Evolutionary conservation across 2,888 invertebrate genomes (phyloP).

Genomic region (Plagiodera versicolora): DNA sequence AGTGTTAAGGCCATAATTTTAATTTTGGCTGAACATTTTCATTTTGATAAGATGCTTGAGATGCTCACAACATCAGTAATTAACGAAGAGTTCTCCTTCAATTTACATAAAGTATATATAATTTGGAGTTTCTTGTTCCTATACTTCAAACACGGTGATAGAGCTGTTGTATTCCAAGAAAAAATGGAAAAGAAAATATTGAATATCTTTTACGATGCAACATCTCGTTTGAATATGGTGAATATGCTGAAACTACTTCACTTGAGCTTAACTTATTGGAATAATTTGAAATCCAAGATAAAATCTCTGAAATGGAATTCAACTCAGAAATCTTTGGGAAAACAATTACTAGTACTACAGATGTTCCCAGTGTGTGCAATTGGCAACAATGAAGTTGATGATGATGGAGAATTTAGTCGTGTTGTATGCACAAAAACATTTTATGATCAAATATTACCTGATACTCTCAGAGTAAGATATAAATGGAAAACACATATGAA

Average conservation of each 20-base stretch:
- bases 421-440: conserved; percentile 64
- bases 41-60: conserved; percentile 52
- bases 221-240: conserved; percentile 41
- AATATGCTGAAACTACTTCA: conserved; percentile 51
- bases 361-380: conserved; percentile 58
- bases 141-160: conserved; percentile 14
- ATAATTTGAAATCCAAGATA: conserved; percentile 38
- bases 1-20: conserved; percentile 49
- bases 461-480: conserved; percentile 58
- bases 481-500: conserved; percentile 51
- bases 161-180: background rate
- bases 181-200: conserved; percentile 7
- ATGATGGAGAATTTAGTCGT: conserved; percentile 56
- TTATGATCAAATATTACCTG: conserved; percentile 65
- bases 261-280: conserved; percentile 51
- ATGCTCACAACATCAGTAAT: conserved; percentile 54
- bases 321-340: conserved; percentile 52
- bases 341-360: conserved; percentile 64
- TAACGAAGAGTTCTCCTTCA: conserved; percentile 50
- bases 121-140: conserved; percentile 29
- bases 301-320: conserved; percentile 26
- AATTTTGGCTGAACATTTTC: conserved; percentile 50
- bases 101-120: conserved; percentile 55
- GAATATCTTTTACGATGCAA: conserved; percentile 15
- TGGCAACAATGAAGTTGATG: conserved; percentile 30